Base-by-base conservation (phyloP, 2,888 invertebrate species). In the Yponomeuta cagnagella region DNA sequence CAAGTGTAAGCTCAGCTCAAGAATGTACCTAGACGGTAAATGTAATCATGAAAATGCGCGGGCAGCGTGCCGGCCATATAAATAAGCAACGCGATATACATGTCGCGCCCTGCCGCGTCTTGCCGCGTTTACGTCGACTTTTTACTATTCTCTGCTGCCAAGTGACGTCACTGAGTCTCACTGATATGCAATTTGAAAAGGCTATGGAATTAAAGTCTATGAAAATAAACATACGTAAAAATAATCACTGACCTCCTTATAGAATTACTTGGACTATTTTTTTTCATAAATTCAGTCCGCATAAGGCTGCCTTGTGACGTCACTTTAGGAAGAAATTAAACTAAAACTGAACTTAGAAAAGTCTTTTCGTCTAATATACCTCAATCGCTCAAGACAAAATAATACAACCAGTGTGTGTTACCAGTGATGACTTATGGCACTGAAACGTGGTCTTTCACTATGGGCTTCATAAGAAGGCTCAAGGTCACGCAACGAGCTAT, bases 31-130 rank as follows among this genome's bases (percentile, higher is more conserved):
- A 68, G 68, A 64, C 64, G 64, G 69, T 70, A 70, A 72, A 64
- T 65, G 68, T 69, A 69, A 69, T 69, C 69, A 69, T 69, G 69
- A 63, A 69, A 63, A 63, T 69, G 69, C 58, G 33, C 68, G 30
- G 68, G 48, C n/a, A 33, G 67, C 67, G 33, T 52, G 64, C 69
- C 63, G 33, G 63, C 63, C 63, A 37, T 69, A 69, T 69, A 69
- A 69, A 69, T 69, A 69, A 69, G 69, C 63, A 63, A 69, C 69
- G 69, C 15, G 33, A 69, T 52, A 48, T 52, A n/a, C 15, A 48
- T 30, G 15, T 31, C 58, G 37, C 10, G n/a, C 43, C 12, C 66
- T 9, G 66, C 33, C 48, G 52, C 63, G 33, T 58, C 68, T 68
- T 63, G 48, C 30, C 48, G 31, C 33, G 37, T 43, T 37, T 10